Evolutionary conservation across 2,797 vertebrate species (phyloP), one percentile per base, ranked within the genome.

Genomic region (Periparus ater): DNA sequence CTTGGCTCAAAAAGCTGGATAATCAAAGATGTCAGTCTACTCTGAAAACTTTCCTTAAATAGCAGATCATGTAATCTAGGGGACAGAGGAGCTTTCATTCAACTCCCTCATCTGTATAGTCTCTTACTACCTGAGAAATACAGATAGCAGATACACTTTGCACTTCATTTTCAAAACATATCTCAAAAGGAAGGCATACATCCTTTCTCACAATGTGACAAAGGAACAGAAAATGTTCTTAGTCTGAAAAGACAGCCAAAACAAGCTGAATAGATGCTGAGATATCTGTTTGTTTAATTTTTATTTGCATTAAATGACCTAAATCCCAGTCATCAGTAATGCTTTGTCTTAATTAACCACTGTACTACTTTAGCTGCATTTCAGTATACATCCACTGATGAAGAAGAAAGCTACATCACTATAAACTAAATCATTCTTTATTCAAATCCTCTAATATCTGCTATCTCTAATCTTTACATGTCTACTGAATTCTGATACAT

Each of bases 81-180:
- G 11, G 47, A 58, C 26, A 63, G 32, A 82, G 62, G 67, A 82
- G 44, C 23, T 91, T 85, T 91, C 63, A 63, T 82, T 89, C 58
- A 70, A 38, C 15, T 90, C 25, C 29, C 17, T 73, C 65, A 48
- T 66, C 58, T 66, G 8, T 57, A 50, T 11, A 84, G 58, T 62
- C 85, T 92, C 66, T 91, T 86, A 80, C 62, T 92, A 88, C 57
- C 78, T 95, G 91, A 95, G 72, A 96, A 94, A 87, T 85, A 88
- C 89, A 84, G 13, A 29, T 40, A 91, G 78, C 40, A 61, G 50
- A 65, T 78, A 91, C 1, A 26, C 40, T 85, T 95, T 51, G 75
- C 74, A 36, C 81, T 88, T 91, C 32, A 70, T 94, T 97, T 96
- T 95, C 91, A 96, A 62, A 96, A 62, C 44, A 88, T 19, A 57